phyloP scores from a whole-genome alignment of 2,797 vertebrate genomes.

The Heteromormyrus szaboi region DNA sequence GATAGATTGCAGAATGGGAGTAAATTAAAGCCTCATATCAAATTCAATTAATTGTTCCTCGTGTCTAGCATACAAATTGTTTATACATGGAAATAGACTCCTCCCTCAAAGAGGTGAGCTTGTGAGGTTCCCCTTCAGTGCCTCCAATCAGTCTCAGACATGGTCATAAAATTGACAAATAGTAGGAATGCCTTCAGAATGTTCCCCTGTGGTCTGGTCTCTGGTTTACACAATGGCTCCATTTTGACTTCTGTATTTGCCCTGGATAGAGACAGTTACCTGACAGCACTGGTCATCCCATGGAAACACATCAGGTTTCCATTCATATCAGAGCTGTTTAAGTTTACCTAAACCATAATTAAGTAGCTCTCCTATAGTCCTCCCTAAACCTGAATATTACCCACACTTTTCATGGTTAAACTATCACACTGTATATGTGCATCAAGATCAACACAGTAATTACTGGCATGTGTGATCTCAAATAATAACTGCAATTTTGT shows the following conservation, averaged over 20 bases:
- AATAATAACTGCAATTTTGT: constrained; percentile 61
- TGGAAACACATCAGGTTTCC: not conserved
- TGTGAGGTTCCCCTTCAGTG: not conserved
- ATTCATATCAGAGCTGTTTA: not conserved
- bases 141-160: not conserved
- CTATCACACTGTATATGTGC: constrained; percentile 50
- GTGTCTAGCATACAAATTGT: constrained; percentile 21
- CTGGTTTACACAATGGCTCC: not conserved
- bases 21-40: constrained; percentile 32
- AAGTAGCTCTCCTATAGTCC: constrained; percentile 40
- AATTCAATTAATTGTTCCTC: constrained; percentile 33
- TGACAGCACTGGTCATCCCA: not conserved
- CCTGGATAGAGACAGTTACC: not conserved
- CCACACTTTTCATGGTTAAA: constrained; percentile 32
- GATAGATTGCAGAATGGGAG: constrained; percentile 24
- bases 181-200: not conserved
- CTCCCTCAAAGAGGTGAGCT: not conserved
- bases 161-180: constrained; percentile 1
- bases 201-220: not conserved
- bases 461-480: constrained; percentile 49
- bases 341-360: constrained; percentile 45
- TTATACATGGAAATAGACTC: constrained; percentile 22
- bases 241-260: not conserved
- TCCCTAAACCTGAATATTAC: constrained; percentile 48
- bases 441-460: constrained; percentile 57